These are phyloP conservation scores for Indicator indicator DNA, from an alignment of 2,113 vertebrate species.

Conservation along the genomic window DNA sequence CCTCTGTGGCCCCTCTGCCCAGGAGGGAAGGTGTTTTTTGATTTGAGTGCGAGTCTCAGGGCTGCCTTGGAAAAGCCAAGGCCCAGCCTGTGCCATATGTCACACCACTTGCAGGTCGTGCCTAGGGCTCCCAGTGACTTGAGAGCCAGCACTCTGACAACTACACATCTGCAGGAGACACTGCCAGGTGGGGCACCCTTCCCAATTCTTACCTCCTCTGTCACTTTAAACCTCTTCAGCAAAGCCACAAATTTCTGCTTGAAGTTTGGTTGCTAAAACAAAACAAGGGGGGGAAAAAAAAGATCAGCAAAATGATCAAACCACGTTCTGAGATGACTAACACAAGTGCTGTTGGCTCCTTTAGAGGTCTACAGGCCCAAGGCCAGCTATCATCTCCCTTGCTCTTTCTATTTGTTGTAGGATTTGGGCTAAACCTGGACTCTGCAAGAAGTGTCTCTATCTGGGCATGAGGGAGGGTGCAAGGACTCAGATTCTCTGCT, in stretches of 20 bases:
- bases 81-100: not conserved
- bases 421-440: not conserved
- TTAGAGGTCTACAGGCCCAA: not conserved
- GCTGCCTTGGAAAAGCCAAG: not conserved
- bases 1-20: not conserved
- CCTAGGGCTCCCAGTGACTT: not conserved
- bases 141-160: not conserved
- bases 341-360: rapidly evolving
- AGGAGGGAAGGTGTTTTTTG: not conserved
- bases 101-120: not conserved
- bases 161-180: not conserved
- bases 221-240: conserved; percentile 92
- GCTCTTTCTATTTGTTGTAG: not conserved
- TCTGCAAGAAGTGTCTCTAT: not conserved
- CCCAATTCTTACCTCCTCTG: conserved; percentile 87
- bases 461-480: not conserved
- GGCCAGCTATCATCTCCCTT: not conserved
- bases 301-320: not conserved
- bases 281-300: not conserved
- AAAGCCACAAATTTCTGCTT: conserved; percentile 97
- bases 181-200: not conserved
- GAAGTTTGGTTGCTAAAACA: conserved; percentile 95
- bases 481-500: not conserved
- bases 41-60: not conserved
- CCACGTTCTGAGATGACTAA: not conserved